Base-by-base conservation (phyloP, 2,797 vertebrate genomes). In the Vespertilio murinus region DNA sequence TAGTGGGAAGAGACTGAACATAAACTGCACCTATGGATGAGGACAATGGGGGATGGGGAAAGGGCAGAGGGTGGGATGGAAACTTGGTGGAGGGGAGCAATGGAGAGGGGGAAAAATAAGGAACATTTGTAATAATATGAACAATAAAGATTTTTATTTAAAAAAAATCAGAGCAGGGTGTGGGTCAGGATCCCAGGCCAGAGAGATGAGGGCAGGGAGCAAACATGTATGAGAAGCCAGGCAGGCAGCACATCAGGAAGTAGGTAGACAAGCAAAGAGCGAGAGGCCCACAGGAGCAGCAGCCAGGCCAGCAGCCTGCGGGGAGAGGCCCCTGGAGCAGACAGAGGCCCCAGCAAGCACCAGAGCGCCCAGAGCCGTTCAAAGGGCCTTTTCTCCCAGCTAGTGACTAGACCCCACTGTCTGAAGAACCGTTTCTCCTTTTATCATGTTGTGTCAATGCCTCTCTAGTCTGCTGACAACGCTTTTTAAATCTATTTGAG, bases 121-220 rank as follows among this genome's bases (percentile, higher is more conserved):
- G n/a, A n/a, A n/a, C n/a, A n/a, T n/a, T n/a, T n/a, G n/a, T n/a
- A n/a, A n/a, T n/a, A n/a, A n/a, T n/a, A n/a, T n/a, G n/a, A n/a
- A n/a, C n/a, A n/a, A n/a, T n/a, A n/a, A n/a, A n/a, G n/a, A n/a
- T n/a, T n/a, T n/a, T n/a, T n/a, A n/a, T n/a, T n/a, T n/a, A n/a
- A n/a, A n/a, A 40, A 73, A 84, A 69, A 85, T 79, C 20, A 17
- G 42, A 95, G 56, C 30, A 71, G 35, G 30, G 65, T 81, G 40
- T 59, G 56, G 74, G 80, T 77, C 74, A 49, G n/a, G 49, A 91
- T 84, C 87, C 47, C 52, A 87, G 59, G 52, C 30, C 52, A 45
- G 20, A 81, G 83, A 52, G 13, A n/a, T 2, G 33, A 93, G 25
- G 16, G 42, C 33, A 90, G 59, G 35, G 16, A 82, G 20, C 52